phyloP scores from a whole-genome alignment of 2,888 invertebrate genomes.

The Bedellia somnulentella region DNA sequence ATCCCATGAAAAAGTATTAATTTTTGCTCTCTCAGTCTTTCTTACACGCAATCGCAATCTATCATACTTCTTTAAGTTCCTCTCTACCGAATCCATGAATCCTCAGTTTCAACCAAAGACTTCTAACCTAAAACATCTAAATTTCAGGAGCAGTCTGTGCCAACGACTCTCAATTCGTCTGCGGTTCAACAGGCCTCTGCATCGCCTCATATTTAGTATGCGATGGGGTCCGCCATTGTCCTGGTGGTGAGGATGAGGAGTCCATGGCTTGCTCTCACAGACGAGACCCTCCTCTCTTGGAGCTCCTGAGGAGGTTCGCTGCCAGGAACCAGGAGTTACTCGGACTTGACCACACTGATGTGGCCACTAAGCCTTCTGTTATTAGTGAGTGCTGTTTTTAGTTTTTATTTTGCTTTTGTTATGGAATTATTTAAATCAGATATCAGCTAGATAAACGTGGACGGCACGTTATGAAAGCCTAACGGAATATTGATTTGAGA shows the following conservation, averaged over 20 bases:
- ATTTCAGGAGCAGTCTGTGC: constrained; percentile 43
- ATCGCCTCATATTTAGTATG: constrained; percentile 67
- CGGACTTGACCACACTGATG: constrained; percentile 38
- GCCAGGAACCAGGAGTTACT: constrained; percentile 46
- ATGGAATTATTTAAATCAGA: too few species aligned
- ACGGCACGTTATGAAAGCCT: too few species aligned
- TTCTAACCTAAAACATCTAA: too few species aligned
- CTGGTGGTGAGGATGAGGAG: constrained; percentile 64
- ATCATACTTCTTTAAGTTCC: too few species aligned
- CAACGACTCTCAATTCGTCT: constrained; percentile 38
- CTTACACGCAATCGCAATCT: too few species aligned
- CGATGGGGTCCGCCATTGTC: constrained; percentile 69
- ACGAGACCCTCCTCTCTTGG: constrained; percentile 39
- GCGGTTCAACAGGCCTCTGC: constrained; percentile 54
- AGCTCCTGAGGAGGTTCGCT: constrained; percentile 38
- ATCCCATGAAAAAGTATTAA: too few species aligned
- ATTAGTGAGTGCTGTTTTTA: constrained; percentile 31
- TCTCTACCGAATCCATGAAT: too few species aligned
- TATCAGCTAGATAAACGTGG: too few species aligned
- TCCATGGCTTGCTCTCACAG: constrained; percentile 31
- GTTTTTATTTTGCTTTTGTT: too few species aligned
- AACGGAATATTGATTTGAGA: too few species aligned
- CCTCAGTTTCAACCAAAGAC: too few species aligned
- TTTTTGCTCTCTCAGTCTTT: too few species aligned
- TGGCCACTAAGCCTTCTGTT: constrained; percentile 44